Conservation (phyloP, 2,888 invertebrate genomes). For the Bugula neritina region DNA sequence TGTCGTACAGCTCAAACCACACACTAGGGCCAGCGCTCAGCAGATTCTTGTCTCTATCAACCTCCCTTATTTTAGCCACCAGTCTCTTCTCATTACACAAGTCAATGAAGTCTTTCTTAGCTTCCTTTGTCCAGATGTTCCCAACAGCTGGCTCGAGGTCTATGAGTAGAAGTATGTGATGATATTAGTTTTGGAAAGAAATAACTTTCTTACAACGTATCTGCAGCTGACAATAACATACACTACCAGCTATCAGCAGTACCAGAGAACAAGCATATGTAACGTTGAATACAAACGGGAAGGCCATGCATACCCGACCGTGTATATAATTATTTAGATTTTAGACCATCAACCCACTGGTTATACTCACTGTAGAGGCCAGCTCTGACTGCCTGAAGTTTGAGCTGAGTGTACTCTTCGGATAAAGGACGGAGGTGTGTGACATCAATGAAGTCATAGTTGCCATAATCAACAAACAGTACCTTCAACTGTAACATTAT, state of each 20-base stretch:
- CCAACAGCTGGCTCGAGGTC: not conserved
- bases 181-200: too few relatives aligned
- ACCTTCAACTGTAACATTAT: not conserved
- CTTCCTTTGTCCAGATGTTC: not conserved
- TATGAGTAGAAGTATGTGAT: not conserved
- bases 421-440: not conserved
- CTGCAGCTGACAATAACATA: too few relatives aligned
- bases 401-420: not conserved
- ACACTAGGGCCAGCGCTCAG: not conserved
- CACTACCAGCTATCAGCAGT: too few relatives aligned
- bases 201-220: too few relatives aligned
- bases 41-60: not conserved
- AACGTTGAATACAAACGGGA: too few relatives aligned
- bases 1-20: slow-evolving; percentile 8
- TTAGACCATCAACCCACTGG: too few relatives aligned
- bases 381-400: not conserved
- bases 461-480: slow-evolving; percentile 13
- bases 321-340: too few relatives aligned
- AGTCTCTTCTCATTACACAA: slow-evolving; percentile 2
- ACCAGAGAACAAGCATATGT: too few relatives aligned
- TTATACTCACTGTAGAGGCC: not conserved
- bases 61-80: not conserved
- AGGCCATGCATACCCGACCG: too few relatives aligned
- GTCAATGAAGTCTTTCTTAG: not conserved
- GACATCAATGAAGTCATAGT: not conserved